A percentile compares a stretch with the other conserved stretches of the same genome.
These are phyloP conservation scores for Phenganax stokvisi DNA, from an alignment of 92 coral and sea anemone genomes.

Conservation along the genomic window DNA sequence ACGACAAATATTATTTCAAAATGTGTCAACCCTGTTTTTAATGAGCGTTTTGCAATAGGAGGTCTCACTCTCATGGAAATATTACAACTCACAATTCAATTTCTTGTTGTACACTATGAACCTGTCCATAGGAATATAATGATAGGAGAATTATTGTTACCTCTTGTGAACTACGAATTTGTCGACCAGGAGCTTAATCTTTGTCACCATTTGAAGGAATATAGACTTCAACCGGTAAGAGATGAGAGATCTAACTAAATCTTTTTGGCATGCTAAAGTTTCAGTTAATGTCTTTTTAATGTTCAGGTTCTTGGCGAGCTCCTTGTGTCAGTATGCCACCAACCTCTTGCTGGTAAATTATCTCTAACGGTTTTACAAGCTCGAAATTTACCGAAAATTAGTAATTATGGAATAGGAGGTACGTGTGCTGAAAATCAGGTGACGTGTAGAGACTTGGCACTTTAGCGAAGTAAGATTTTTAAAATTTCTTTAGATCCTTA, in stretches of 20 bases:
- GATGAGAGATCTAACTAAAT: not conserved
- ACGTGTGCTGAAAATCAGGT: not conserved
- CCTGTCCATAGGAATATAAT: slow-evolving; percentile 86
- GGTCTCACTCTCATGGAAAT: slow-evolving; percentile 91
- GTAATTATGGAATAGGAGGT: slow-evolving; percentile 95
- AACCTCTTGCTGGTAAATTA: slow-evolving; percentile 86
- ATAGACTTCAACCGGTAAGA: slow-evolving; percentile 90
- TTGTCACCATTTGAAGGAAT: slow-evolving; percentile 74
- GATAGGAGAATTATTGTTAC: slow-evolving; percentile 80
- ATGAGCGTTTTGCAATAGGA: slow-evolving; percentile 89
- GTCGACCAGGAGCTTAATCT: slow-evolving; percentile 71
- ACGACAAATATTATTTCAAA: slow-evolving; percentile 72
- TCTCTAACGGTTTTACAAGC: slow-evolving; percentile 94
- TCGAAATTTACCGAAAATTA: slow-evolving; percentile 91
- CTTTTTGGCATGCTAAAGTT: too few relatives aligned
- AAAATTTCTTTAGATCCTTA: slow-evolving; percentile 69
- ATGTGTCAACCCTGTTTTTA: slow-evolving; percentile 78
- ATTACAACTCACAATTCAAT: slow-evolving; percentile 83
- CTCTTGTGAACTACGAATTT: slow-evolving; percentile 69
- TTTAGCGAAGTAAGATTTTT: not conserved
- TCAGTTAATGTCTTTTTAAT: not conserved
- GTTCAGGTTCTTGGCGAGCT: slow-evolving; percentile 92
- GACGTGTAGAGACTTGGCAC: not conserved
- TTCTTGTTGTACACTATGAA: slow-evolving; percentile 84
- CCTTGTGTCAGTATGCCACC: slow-evolving; percentile 91